phyloP scores from a whole-genome alignment of 2,888 invertebrate species.

The Folsomia manolachei region DNA sequence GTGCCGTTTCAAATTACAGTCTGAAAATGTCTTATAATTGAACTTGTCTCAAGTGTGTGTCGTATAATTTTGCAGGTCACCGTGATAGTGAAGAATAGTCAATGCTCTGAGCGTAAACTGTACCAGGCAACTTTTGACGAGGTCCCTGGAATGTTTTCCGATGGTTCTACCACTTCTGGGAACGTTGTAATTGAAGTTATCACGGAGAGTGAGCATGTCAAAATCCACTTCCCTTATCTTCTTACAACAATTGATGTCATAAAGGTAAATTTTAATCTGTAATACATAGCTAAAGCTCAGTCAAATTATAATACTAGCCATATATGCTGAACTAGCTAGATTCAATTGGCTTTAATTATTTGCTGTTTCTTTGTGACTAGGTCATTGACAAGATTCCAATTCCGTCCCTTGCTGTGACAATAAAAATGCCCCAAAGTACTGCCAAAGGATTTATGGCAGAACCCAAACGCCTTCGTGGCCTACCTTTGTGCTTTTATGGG shows the following conservation, averaged over 20 bases:
- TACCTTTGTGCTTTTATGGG: slow-evolving; percentile 49
- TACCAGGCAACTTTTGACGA: slow-evolving; percentile 50
- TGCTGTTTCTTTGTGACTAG: slow-evolving; percentile 19
- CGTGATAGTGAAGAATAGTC: slow-evolving; percentile 49
- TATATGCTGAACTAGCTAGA: too few relatives aligned
- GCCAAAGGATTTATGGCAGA: slow-evolving; percentile 38
- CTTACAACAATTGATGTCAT: slow-evolving; percentile 46
- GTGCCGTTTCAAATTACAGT: neutral
- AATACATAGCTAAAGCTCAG: too few relatives aligned
- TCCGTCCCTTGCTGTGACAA: slow-evolving; percentile 47
- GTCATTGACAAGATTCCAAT: slow-evolving; percentile 47
- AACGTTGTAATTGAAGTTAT: slow-evolving; percentile 49
- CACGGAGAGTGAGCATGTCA: slow-evolving; percentile 48
- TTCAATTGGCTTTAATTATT: neutral
- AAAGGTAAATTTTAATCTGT: slow-evolving; percentile 44
- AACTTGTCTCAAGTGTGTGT: too few relatives aligned
- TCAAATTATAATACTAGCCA: too few relatives aligned
- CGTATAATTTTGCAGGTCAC: slow-evolving; percentile 48
- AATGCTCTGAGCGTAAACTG: slow-evolving; percentile 48
- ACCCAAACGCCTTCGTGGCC: slow-evolving; percentile 41
- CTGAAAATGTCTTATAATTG: too few relatives aligned
- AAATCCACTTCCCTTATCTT: slow-evolving; percentile 47
- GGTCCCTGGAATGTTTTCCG: slow-evolving; percentile 50
- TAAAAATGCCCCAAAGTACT: slow-evolving; percentile 45
- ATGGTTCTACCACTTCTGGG: slow-evolving; percentile 46